Evolutionary conservation across 2,888 invertebrate species (phyloP).

Genomic region (Helleia helle): DNA sequence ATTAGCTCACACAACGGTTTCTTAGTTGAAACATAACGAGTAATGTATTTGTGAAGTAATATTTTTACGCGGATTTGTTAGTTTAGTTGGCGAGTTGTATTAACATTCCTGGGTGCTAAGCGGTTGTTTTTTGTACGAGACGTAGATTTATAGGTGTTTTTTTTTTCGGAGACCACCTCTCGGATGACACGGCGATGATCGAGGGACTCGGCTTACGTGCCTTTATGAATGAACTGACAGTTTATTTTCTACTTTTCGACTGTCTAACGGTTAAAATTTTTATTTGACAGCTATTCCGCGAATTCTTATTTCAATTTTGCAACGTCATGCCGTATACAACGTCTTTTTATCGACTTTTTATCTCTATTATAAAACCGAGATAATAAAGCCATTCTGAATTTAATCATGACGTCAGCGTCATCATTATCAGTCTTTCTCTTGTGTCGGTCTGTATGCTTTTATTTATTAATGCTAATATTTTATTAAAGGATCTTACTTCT

Average conservation of each 20-base stretch:
- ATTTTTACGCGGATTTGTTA: background rate
- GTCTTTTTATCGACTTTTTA: no score
- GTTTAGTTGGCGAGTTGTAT: conserved; percentile 19
- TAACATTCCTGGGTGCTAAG: conserved; percentile 20
- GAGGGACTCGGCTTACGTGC: conserved; percentile 33
- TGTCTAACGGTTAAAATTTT: background rate
- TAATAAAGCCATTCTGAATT: no score
- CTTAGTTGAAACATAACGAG: background rate
- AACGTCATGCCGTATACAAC: no score
- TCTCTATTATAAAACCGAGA: no score
- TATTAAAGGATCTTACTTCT: no score
- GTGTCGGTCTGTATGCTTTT: no score
- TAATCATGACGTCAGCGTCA: no score
- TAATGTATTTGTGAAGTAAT: background rate
- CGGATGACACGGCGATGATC: conserved; percentile 31
- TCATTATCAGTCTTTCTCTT: no score
- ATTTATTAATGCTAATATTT: no score
- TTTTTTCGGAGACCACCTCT: conserved; percentile 42
- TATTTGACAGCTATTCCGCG: background rate
- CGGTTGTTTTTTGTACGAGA: conserved; percentile 18
- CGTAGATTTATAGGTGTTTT: conserved; percentile 29
- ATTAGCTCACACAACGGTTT: no score
- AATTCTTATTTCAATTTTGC: conserved; percentile 1
- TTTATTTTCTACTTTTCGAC: background rate
- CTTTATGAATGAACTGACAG: conserved; percentile 26